These are phyloP conservation scores for Origma solitaria DNA, from an alignment of 2,113 vertebrate species.

Conservation along the genomic window DNA sequence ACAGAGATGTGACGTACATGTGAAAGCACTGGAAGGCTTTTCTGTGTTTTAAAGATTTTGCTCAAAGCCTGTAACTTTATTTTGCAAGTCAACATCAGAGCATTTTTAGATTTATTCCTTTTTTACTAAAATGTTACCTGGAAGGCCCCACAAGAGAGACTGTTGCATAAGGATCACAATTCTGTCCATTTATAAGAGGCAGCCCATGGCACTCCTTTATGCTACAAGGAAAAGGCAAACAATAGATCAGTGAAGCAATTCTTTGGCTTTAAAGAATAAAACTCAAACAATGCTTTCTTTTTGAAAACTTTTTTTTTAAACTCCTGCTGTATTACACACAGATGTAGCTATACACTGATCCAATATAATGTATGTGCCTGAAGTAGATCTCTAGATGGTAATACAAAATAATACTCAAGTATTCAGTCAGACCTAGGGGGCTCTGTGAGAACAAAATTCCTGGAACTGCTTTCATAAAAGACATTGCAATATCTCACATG, in stretches of 20 bases:
- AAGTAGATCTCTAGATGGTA: neutral
- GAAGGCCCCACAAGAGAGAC: conserved; percentile 92
- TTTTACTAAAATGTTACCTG: conserved; percentile 76
- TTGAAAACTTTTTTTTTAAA: neutral
- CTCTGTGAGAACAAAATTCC: neutral
- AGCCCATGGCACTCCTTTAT: conserved; percentile 94
- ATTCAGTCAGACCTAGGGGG: neutral
- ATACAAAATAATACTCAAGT: neutral
- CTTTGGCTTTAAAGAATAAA: neutral
- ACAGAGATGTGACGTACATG: accelerated
- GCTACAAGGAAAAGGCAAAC: conserved; percentile 66
- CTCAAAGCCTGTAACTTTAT: neutral
- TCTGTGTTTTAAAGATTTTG: neutral
- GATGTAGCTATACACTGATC: neutral
- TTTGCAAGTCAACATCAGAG: neutral
- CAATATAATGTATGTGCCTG: neutral
- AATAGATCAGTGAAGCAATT: neutral
- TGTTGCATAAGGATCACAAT: conserved; percentile 93
- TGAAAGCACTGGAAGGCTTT: neutral
- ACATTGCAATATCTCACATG: neutral
- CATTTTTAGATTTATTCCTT: neutral
- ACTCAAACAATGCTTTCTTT: neutral
- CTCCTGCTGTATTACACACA: neutral
- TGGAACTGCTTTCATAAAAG: neutral
- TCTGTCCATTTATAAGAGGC: conserved; percentile 93